Evolutionary conservation across 2,113 vertebrate species (phyloP).

Genomic region (Passer montanus): DNA sequence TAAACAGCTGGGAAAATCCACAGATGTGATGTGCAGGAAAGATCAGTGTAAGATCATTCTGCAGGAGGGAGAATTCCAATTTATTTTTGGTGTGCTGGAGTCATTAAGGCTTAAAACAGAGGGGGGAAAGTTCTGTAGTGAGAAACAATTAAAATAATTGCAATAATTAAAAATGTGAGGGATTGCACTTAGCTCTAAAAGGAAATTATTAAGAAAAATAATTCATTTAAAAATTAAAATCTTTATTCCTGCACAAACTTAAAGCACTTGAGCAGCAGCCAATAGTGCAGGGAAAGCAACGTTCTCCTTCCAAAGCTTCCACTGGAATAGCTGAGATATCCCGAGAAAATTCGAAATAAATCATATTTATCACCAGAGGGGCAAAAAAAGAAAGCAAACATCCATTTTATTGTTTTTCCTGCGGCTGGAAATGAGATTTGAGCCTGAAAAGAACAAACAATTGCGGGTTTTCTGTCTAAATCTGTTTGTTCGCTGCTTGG

Average conservation of each 20-base stretch:
- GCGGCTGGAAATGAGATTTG: neutral
- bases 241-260: neutral
- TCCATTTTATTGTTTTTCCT: neutral
- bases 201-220: neutral
- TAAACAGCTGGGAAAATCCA: neutral
- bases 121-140: rapidly evolving
- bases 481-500: neutral
- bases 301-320: neutral
- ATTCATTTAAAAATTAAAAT: neutral
- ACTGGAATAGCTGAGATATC: neutral
- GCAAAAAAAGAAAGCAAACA: neutral
- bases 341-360: neutral
- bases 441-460: neutral
- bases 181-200: neutral
- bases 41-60: neutral
- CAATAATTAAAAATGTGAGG: neutral
- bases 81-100: neutral
- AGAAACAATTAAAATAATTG: neutral
- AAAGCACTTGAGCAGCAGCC: neutral
- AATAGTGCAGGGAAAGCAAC: neutral
- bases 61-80: neutral
- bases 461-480: neutral
- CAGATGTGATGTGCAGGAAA: neutral
- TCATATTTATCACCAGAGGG: neutral
- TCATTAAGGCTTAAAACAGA: neutral